These are phyloP conservation scores for Fukomys damarensis DNA, from an alignment of 2,113 vertebrate genomes.

Conservation along the genomic window DNA sequence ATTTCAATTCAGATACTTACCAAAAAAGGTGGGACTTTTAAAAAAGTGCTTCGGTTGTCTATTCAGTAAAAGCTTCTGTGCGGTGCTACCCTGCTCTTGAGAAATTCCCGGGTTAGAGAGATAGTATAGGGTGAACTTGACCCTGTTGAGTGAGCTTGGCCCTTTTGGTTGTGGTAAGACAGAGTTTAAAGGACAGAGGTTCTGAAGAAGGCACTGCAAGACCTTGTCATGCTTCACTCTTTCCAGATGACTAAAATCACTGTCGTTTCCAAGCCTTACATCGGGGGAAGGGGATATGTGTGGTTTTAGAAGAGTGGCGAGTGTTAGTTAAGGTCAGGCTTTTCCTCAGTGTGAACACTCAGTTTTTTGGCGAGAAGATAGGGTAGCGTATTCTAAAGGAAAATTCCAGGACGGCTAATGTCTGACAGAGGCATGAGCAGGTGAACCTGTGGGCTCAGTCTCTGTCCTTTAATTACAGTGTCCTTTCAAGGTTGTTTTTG, in stretches of 20 bases:
- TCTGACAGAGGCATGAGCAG: background rate
- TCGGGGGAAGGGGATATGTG: constrained; percentile 43
- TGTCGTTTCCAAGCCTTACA: constrained; percentile 38
- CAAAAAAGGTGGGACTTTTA: background rate
- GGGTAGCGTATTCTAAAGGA: background rate
- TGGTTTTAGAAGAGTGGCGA: constrained; percentile 44
- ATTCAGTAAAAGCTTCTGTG: constrained; percentile 26
- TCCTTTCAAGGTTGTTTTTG: background rate
- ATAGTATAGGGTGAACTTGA: constrained; percentile 25
- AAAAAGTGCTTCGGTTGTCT: background rate
- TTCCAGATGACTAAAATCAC: constrained; percentile 81
- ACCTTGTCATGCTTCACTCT: constrained; percentile 73
- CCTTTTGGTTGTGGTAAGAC: constrained; percentile 45
- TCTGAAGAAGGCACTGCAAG: constrained; percentile 58
- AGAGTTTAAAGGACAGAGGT: constrained; percentile 56
- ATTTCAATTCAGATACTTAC: constrained; percentile 21
- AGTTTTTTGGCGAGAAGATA: background rate
- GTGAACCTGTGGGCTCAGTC: background rate
- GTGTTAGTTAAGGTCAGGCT: constrained; percentile 42
- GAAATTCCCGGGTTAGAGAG: constrained; percentile 72
- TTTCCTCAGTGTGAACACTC: constrained; percentile 25
- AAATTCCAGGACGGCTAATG: background rate
- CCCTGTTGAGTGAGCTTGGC: constrained; percentile 38
- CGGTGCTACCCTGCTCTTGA: constrained; percentile 21
- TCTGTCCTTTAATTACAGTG: background rate